These are phyloP conservation scores for Climacteris rufus DNA, from an alignment of 2,113 vertebrate species.

Conservation along the genomic window DNA sequence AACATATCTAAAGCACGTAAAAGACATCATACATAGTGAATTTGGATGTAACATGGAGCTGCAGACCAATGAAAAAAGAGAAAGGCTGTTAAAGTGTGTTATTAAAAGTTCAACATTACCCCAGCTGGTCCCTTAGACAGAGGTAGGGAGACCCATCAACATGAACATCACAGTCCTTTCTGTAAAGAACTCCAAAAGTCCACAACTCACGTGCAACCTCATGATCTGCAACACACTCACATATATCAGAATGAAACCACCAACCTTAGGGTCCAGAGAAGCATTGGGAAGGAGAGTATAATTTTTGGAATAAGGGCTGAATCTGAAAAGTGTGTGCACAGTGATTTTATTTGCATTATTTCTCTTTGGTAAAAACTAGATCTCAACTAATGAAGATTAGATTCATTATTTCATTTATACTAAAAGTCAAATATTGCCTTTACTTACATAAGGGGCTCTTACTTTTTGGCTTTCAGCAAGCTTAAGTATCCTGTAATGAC, in stretches of 20 bases:
- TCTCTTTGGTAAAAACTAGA: background rate
- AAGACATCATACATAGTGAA: background rate
- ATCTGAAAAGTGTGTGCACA: background rate
- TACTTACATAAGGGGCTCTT: background rate
- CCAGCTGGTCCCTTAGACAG: background rate
- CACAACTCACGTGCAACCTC: background rate
- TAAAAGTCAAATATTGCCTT: background rate
- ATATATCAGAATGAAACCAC: background rate
- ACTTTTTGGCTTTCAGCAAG: background rate
- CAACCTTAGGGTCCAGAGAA: background rate
- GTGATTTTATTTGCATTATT: background rate
- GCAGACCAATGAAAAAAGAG: background rate
- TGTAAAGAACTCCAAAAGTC: background rate
- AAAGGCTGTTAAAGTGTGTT: background rate
- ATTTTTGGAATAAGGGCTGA: background rate
- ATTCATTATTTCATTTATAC: background rate
- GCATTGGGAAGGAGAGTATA: rapidly evolving
- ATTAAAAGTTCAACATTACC: background rate
- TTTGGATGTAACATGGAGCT: background rate
- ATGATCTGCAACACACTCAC: rapidly evolving
- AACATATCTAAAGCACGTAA: rapidly evolving
- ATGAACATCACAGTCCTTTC: background rate
- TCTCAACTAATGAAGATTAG: background rate
- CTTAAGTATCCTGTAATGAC: background rate
- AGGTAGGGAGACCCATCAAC: background rate